A percentile compares a stretch with the other conserved stretches of the same genome.
These are phyloP conservation scores for Barnardius zonarius DNA, from an alignment of 2,113 vertebrate genomes.

Conservation along the genomic window DNA sequence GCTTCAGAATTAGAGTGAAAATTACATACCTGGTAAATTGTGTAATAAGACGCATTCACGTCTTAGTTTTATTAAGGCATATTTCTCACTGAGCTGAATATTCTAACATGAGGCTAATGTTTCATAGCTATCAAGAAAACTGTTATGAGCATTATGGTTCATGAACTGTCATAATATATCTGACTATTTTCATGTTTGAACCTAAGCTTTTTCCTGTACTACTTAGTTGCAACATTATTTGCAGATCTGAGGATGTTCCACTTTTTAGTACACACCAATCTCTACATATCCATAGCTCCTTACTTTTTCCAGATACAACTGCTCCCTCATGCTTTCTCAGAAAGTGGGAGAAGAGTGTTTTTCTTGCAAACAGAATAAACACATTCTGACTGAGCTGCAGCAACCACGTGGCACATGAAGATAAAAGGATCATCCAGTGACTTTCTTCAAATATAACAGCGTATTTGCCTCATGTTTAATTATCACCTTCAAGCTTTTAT, in stretches of 20 bases:
- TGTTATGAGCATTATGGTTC: background rate
- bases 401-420: background rate
- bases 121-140: background rate
- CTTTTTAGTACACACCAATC: background rate
- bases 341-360: background rate
- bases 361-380: background rate
- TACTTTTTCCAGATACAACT: background rate
- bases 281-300: background rate
- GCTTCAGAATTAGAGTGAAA: constrained; percentile 18
- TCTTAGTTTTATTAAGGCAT: background rate
- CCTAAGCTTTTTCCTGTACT: background rate
- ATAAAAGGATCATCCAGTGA: background rate
- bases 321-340: background rate
- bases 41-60: background rate
- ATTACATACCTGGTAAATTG: background rate
- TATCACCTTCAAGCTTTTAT: background rate
- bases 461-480: background rate
- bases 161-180: background rate
- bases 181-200: background rate
- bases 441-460: background rate
- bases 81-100: background rate
- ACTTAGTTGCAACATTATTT: background rate
- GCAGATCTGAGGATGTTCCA: background rate
- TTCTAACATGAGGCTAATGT: background rate
- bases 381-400: background rate